A percentile compares a stretch with the other conserved stretches of the same genome.
phyloP scores from a whole-genome alignment of 2,888 invertebrate species.

The Gryllus longicercus region DNA sequence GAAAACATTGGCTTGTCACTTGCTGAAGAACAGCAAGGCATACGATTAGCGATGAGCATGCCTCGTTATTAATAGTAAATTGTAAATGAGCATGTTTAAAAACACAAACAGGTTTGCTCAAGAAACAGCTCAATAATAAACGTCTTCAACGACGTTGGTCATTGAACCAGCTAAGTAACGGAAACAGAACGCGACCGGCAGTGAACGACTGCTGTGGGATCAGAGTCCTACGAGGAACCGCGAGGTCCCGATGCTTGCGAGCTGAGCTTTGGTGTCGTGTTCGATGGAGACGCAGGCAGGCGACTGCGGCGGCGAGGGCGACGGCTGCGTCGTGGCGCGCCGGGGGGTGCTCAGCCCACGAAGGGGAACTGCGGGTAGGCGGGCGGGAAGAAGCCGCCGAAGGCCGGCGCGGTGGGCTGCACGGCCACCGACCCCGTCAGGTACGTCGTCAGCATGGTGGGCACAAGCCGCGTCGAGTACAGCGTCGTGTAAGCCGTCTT shows the following conservation, averaged over 20 bases:
- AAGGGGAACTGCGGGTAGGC: slow-evolving; percentile 73
- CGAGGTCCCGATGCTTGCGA: neutral
- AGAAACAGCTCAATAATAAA: too few relatives aligned
- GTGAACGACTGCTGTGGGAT: too few relatives aligned
- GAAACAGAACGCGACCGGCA: too few relatives aligned
- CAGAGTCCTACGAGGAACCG: neutral
- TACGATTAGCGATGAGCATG: too few relatives aligned
- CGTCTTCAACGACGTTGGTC: too few relatives aligned
- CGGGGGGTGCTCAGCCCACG: slow-evolving; percentile 58
- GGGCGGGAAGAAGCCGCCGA: slow-evolving; percentile 73
- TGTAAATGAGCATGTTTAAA: too few relatives aligned
- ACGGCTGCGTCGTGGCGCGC: neutral
- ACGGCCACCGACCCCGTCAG: slow-evolving; percentile 76
- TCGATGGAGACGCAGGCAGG: neutral
- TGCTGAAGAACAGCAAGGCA: too few relatives aligned
- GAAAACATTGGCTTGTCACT: too few relatives aligned
- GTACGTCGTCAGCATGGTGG: slow-evolving; percentile 78
- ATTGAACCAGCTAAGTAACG: too few relatives aligned
- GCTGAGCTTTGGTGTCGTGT: neutral
- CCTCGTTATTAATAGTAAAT: too few relatives aligned
- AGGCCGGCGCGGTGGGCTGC: slow-evolving; percentile 59
- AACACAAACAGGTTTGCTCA: too few relatives aligned
- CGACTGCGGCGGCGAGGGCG: neutral
- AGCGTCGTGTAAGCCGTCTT: slow-evolving; percentile 84
- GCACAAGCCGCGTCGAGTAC: slow-evolving; percentile 77